phyloP scores from a whole-genome alignment of 2,888 invertebrate species.

The Rhagophthalmus giganteus region DNA sequence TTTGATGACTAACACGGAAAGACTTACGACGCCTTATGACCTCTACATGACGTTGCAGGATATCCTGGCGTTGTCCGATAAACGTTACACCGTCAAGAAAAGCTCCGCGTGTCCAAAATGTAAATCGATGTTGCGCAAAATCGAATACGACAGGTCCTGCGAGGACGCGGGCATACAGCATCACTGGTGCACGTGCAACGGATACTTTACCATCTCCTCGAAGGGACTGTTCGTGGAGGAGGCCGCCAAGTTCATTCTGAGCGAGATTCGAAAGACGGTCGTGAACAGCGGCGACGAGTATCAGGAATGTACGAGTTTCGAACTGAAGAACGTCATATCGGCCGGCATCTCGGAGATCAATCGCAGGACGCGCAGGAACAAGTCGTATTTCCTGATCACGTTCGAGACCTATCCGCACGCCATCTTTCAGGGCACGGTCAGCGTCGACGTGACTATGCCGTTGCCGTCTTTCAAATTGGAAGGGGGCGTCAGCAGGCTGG shows the following conservation, averaged over 20 bases:
- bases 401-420: conserved; percentile 69
- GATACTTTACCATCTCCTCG: conserved; percentile 57
- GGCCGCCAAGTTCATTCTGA: conserved; percentile 59
- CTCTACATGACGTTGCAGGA: conserved; percentile 73
- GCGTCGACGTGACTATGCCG: conserved; percentile 40
- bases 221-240: conserved; percentile 59
- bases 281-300: conserved; percentile 18
- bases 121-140: conserved; percentile 64
- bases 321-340: conserved; percentile 41
- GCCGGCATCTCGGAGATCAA: conserved; percentile 38
- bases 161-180: conserved; percentile 66
- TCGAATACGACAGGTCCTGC: conserved; percentile 66
- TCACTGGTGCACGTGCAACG: conserved; percentile 77
- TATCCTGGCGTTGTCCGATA: conserved; percentile 60
- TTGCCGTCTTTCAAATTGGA: conserved; percentile 53
- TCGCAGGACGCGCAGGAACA: conserved; percentile 38
- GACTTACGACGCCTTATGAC: conserved; percentile 76
- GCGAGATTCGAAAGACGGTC: conserved; percentile 36
- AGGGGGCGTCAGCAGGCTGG: conserved; percentile 66
- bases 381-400: conserved; percentile 65
- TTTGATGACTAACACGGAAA: conserved; percentile 65
- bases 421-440: conserved; percentile 71
- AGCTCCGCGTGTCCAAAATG: conserved; percentile 66
- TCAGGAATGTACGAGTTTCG: conserved; percentile 46
- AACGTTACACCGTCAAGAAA: conserved; percentile 40